These are phyloP conservation scores for Mechanitis mazaeus DNA, from an alignment of 2,888 invertebrate genomes.

Conservation along the genomic window DNA sequence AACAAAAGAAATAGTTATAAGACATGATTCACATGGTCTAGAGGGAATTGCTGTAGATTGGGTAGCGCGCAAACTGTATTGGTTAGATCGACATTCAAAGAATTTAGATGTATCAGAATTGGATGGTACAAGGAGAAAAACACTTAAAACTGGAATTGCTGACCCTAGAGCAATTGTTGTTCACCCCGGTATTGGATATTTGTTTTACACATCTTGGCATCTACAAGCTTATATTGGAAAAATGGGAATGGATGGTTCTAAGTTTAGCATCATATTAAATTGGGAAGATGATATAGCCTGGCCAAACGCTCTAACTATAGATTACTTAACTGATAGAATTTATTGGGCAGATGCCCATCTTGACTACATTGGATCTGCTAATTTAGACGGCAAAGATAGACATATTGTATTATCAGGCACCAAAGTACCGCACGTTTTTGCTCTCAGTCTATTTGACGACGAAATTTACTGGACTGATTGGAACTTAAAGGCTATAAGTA, in stretches of 20 bases:
- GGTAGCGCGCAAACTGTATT: slow-evolving; percentile 96
- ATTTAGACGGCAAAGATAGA: slow-evolving; percentile 92
- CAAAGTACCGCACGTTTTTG: slow-evolving; percentile 96
- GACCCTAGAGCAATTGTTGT: slow-evolving; percentile 97
- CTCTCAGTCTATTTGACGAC: slow-evolving; percentile 95
- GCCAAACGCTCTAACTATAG: slow-evolving; percentile 98
- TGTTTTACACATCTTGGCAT: slow-evolving; percentile 98
- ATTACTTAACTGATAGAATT: slow-evolving; percentile 95
- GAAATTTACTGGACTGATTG: slow-evolving; percentile 98
- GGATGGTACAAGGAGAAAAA: slow-evolving; percentile 93
- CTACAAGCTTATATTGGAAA: slow-evolving; percentile 96
- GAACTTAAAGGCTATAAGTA: slow-evolving; percentile 94
- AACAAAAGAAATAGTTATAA: slow-evolving; percentile 87
- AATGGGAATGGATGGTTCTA: slow-evolving; percentile 97
- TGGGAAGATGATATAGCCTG: slow-evolving; percentile 97
- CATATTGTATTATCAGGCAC: slow-evolving; percentile 87
- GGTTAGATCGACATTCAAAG: slow-evolving; percentile 96
- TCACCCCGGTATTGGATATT: slow-evolving; percentile 94
- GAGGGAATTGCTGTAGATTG: slow-evolving; percentile 98
- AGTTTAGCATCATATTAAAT: slow-evolving; percentile 90
- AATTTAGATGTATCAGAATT: slow-evolving; percentile 96
- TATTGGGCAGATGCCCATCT: slow-evolving; percentile 99
- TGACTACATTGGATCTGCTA: slow-evolving; percentile 96
- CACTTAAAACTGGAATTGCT: slow-evolving; percentile 90
- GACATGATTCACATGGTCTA: slow-evolving; percentile 96